Evolutionary conservation across 2,888 invertebrate genomes (phyloP), one percentile per base, ranked within the genome.

Genomic region (Octodonta nipae): DNA sequence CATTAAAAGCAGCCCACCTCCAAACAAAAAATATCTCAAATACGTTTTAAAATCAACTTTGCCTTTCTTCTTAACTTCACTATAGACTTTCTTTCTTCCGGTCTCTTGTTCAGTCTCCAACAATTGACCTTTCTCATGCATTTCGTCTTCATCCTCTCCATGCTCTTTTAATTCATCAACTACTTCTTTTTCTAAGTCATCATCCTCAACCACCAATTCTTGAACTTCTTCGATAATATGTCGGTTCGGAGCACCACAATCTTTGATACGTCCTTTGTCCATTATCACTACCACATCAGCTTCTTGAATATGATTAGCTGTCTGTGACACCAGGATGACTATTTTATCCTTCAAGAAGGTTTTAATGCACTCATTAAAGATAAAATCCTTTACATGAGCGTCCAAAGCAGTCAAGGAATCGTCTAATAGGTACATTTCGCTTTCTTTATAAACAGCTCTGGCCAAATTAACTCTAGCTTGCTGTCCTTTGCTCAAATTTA

Each of bases 401-500:
- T 56, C 55, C 28, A 56, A 28, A 14, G 52, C 49, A 8, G 52
- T 45, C 13, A 56, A 38, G 16, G 46, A 52, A 35, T 56, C 55
- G 33, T 56, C 55, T 11, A 56, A 31, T 13, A 56, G 36, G 31
- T 55, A 56, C 14, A 56, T 54, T 36, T 56, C 52, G 15, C 49
- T 47, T 5, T 54, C 38, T 37, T 43, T 54, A 33, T 56, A 56
- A 7, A 55, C 35, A 6, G 55, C 54, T 38, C 55, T 44, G 0
- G 55, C 55, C 15, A 56, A 36, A 32, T 52, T 54, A 6, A 56
- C 44, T 30, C 55, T 40, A 10, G 52, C 49, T 46, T 55, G 51
- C 33, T 55, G 77, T 13, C 75, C 75, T 30, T 75, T 75, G 48
- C 73, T 73, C 27, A 78, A 53, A 40, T 68, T 70, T 6, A 71